These are phyloP conservation scores for Palloptera scutellata DNA, from an alignment of 2,888 invertebrate species.

Conservation along the genomic window DNA sequence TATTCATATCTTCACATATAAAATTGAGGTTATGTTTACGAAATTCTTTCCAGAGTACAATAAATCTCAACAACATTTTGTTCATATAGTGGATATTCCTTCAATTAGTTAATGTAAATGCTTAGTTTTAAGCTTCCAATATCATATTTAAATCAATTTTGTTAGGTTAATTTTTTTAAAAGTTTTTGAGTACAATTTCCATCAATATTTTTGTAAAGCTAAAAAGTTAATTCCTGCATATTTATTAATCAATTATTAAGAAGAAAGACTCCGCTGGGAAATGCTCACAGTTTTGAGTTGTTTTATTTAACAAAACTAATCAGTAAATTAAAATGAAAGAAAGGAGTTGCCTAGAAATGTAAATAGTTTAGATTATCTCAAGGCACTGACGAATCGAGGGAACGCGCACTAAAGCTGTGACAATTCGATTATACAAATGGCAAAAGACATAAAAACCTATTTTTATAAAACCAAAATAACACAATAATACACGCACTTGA, in stretches of 20 bases:
- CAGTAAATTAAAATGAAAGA: background rate
- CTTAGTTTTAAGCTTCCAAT: slow-evolving; percentile 21
- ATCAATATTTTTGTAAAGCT: slow-evolving; percentile 9
- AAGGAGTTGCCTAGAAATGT: slow-evolving; percentile 11
- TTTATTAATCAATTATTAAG: background rate
- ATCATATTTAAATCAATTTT: background rate
- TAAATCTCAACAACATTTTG: too few species aligned
- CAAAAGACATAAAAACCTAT: slow-evolving; percentile 16
- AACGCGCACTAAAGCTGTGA: slow-evolving; percentile 1
- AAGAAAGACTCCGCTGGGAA: background rate
- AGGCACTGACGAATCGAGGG: background rate
- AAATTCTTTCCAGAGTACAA: too few species aligned
- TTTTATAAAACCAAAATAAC: slow-evolving; percentile 21
- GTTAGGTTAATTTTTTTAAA: slow-evolving; percentile 12
- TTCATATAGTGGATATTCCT: too few species aligned
- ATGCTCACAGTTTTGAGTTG: slow-evolving; percentile 14
- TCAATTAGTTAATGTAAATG: background rate
- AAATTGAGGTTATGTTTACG: too few species aligned
- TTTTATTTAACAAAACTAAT: background rate
- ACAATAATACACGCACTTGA: background rate
- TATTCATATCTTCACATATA: too few species aligned
- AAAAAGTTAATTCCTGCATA: background rate
- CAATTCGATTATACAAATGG: slow-evolving; percentile 6
- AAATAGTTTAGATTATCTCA: slow-evolving; percentile 24
- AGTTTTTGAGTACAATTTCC: background rate